A percentile compares a stretch with the other conserved stretches of the same genome.
Evolutionary conservation across 1,140 invertebrate species (phyloP).

Genomic region (Diorhabda sublineata): DNA sequence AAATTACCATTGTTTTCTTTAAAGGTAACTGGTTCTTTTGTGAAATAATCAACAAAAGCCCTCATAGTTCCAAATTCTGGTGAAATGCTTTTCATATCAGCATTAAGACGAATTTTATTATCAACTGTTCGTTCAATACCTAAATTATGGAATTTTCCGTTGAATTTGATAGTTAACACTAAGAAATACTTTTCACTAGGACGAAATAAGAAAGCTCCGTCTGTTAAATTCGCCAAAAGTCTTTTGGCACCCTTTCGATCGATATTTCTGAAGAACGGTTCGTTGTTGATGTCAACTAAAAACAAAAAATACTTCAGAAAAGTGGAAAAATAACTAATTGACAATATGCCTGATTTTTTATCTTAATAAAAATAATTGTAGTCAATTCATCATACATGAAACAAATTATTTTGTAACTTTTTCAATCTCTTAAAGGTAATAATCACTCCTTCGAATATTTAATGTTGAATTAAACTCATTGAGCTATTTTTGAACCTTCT

Average conservation of each 20-base stretch:
- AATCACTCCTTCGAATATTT: no score
- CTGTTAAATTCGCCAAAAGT: constrained; percentile 13
- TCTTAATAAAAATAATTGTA: no score
- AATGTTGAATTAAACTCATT: no score
- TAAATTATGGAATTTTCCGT: constrained; percentile 22
- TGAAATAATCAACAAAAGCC: constrained; percentile 21
- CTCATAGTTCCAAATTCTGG: constrained; percentile 22
- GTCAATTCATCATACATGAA: no score
- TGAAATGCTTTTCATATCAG: constrained; percentile 4
- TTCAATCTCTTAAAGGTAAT: no score
- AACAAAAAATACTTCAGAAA: not conserved
- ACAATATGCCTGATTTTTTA: no score
- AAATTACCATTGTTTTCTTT: not conserved
- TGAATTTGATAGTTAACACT: constrained; percentile 24
- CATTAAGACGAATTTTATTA: constrained; percentile 18
- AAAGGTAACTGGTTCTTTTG: constrained; percentile 18
- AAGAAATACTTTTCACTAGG: constrained; percentile 21
- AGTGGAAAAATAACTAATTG: no score
- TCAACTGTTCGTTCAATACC: constrained; percentile 18
- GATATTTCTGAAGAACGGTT: constrained; percentile 25
- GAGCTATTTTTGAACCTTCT: no score
- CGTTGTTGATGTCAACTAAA: constrained; percentile 23
- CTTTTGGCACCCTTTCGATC: constrained; percentile 23
- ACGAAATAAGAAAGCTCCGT: constrained; percentile 28
- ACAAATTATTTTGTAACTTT: no score